phyloP scores from a whole-genome alignment of 2,888 invertebrate genomes.

The Sturmia bella region DNA sequence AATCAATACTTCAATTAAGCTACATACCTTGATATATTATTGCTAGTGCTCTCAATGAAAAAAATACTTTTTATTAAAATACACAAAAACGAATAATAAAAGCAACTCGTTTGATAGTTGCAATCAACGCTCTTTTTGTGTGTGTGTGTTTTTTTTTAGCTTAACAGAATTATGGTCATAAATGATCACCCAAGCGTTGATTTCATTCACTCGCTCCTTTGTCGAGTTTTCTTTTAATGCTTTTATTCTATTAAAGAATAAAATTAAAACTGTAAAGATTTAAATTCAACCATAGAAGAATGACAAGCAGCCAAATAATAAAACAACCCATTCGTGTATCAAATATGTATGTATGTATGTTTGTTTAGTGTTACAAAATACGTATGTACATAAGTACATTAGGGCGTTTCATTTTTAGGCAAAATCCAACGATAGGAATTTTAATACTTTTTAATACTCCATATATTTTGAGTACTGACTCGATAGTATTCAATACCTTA shows the following conservation, averaged over 20 bases:
- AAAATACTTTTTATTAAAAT: no score
- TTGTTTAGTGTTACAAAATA: not conserved
- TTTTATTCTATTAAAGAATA: conserved; percentile 19
- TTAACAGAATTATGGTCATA: conserved; percentile 69
- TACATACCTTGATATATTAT: no score
- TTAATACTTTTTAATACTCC: no score
- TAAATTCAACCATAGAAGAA: not conserved
- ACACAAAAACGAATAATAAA: not conserved
- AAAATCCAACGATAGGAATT: no score
- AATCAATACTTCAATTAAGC: no score
- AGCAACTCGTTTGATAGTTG: conserved; percentile 7
- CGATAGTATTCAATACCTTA: no score
- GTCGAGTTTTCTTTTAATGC: conserved; percentile 5
- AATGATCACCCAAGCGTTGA: conserved; percentile 70
- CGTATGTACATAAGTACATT: conserved; percentile 8
- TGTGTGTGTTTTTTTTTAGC: conserved; percentile 1
- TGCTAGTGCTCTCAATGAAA: no score
- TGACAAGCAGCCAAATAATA: no score
- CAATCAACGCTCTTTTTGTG: conserved; percentile 6
- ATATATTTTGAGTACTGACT: no score
- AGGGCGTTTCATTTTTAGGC: no score
- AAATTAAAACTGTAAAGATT: conserved; percentile 40
- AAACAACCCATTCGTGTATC: no score
- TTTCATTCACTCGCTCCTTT: conserved; percentile 30
- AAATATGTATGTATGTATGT: not conserved